Conservation (phyloP, 2,888 invertebrate species). For the Hemaris fuciformis region DNA sequence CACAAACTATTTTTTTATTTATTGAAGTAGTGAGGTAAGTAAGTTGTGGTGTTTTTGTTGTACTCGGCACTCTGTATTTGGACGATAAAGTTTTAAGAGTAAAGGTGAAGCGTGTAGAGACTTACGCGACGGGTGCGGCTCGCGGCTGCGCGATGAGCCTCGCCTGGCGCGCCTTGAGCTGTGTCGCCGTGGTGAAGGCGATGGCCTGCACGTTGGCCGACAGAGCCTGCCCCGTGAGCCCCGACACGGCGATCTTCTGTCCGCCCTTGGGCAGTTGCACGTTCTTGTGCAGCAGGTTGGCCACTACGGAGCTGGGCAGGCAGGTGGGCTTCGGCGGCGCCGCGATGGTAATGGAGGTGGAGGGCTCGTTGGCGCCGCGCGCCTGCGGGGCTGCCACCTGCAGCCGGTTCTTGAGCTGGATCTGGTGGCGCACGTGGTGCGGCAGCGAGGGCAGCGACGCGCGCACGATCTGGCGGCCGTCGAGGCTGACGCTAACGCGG, state of each 20-base stretch:
- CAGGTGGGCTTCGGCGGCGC: conserved; percentile 53
- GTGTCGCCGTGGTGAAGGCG: conserved; percentile 57
- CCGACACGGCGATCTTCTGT: conserved; percentile 59
- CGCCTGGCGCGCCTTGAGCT: conserved; percentile 57
- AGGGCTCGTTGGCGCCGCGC: conserved; percentile 34
- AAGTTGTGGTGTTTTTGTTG: too few relatives aligned
- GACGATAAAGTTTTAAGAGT: too few relatives aligned
- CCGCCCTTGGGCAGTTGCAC: conserved; percentile 47
- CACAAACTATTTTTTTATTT: too few relatives aligned
- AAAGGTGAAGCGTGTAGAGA: too few relatives aligned
- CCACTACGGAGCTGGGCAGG: conserved; percentile 39
- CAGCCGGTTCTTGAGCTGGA: conserved; percentile 55
- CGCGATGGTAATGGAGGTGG: conserved; percentile 40
- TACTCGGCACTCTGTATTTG: too few relatives aligned
- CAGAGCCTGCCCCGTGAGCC: conserved; percentile 45
- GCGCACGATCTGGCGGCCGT: conserved; percentile 57
- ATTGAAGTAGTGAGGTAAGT: too few relatives aligned
- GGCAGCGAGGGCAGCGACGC: conserved; percentile 43
- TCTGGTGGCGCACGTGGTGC: conserved; percentile 51
- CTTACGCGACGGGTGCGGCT: conserved; percentile 48
- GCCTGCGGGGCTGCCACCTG: conserved; percentile 37
- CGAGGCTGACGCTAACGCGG: conserved; percentile 48
- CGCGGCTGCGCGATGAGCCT: conserved; percentile 49
- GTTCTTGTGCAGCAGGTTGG: conserved; percentile 54
- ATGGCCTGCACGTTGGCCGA: conserved; percentile 62